Percentiles rank a stretch among this genome's conserved stretches.
phyloP scores from a whole-genome alignment of 2,113 vertebrate genomes.

The Cariama cristata region DNA sequence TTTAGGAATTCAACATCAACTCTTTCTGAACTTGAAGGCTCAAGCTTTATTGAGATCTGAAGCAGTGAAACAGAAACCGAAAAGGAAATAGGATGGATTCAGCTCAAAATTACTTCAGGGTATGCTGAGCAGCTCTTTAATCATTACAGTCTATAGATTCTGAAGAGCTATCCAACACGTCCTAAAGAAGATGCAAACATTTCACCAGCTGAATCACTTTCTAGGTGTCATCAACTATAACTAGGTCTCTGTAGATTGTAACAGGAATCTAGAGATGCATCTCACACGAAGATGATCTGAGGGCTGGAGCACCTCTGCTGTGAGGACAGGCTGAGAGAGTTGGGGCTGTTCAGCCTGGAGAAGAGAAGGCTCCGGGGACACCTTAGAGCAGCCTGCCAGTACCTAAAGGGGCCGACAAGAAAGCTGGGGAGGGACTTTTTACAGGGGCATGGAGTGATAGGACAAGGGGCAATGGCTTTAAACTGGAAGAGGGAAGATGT shows the following conservation, averaged over 20 bases:
- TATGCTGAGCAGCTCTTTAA: not conserved
- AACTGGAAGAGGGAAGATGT: too few relatives aligned
- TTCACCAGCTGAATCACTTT: not conserved
- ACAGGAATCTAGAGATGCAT: not conserved
- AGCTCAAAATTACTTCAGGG: not conserved
- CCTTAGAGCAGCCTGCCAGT: too few relatives aligned
- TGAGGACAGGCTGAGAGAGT: too few relatives aligned
- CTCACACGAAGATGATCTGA: not conserved
- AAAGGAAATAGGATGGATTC: not conserved
- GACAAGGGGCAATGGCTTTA: too few relatives aligned
- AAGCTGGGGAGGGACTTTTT: too few relatives aligned
- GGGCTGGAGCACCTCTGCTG: too few relatives aligned
- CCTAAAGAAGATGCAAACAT: not conserved
- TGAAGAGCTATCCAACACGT: not conserved
- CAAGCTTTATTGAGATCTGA: not conserved
- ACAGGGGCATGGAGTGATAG: too few relatives aligned
- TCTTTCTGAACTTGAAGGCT: not conserved
- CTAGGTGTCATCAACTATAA: not conserved
- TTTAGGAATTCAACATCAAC: not conserved
- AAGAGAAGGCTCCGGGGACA: too few relatives aligned
- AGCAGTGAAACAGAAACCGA: not conserved
- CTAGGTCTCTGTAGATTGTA: not conserved
- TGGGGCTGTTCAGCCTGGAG: too few relatives aligned
- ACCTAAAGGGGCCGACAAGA: too few relatives aligned
- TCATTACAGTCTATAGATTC: not conserved